Conservation (phyloP, 2,888 invertebrate species). For the Eupithecia pulchellata region DNA sequence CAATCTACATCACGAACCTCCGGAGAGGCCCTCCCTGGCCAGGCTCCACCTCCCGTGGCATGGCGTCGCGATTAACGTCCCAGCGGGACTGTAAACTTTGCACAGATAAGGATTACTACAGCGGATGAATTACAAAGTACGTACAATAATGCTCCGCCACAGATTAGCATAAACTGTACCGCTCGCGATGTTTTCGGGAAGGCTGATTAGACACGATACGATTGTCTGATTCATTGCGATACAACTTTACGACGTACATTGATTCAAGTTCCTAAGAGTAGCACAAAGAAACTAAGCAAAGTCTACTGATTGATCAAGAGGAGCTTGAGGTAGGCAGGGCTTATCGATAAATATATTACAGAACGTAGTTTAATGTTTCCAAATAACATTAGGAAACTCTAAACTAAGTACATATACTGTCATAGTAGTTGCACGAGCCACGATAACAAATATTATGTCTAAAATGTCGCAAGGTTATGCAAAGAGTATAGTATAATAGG, state of each 20-base stretch:
- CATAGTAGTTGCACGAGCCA: too few relatives aligned
- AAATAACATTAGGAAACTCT: too few relatives aligned
- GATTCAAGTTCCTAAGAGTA: background rate
- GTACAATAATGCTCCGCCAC: slow-evolving; percentile 43
- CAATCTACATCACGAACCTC: background rate
- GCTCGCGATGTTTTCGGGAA: slow-evolving; percentile 27
- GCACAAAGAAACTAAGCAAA: background rate
- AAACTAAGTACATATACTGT: too few relatives aligned
- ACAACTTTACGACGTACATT: background rate
- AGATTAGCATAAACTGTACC: slow-evolving; percentile 37
- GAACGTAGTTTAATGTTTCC: too few relatives aligned
- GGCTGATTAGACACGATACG: slow-evolving; percentile 15
- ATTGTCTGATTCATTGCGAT: background rate
- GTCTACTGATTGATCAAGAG: background rate
- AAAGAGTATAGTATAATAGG: background rate
- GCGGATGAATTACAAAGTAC: slow-evolving; percentile 56
- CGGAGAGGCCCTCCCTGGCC: slow-evolving; percentile 34
- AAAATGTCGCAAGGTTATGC: background rate
- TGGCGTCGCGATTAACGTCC: slow-evolving; percentile 61
- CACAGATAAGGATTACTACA: slow-evolving; percentile 64
- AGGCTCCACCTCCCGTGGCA: slow-evolving; percentile 51
- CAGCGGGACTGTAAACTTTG: slow-evolving; percentile 61
- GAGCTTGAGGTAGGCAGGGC: background rate
- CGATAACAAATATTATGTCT: background rate
- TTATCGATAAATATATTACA: background rate